Evolutionary conservation across 2,797 vertebrate genomes (phyloP), one percentile per base, ranked within the genome.

Genomic region (Karalla daura): DNA sequence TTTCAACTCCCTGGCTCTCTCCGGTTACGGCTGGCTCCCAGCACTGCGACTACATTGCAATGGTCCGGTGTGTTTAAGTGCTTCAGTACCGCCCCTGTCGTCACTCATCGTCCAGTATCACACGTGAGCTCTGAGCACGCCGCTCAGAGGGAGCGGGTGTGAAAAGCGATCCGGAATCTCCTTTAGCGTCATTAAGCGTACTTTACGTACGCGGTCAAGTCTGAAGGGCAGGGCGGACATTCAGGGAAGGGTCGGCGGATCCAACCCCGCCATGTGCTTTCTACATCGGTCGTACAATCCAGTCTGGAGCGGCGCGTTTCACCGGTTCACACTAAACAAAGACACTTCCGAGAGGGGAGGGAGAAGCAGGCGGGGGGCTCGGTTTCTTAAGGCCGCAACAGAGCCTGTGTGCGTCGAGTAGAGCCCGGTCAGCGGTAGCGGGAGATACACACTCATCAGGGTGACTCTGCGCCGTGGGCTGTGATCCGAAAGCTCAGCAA

Each of bases 301-400:
- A n/a, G 61, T 81, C 59, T 74, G 2, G 55, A 61, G 67, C 55
- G 0, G 25, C 3, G 27, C 63, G 70, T 70, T 73, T 67, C 60
- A 81, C 83, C 55, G 60, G 66, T 56, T 79, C 60, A 71, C 86
- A 87, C 83, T 89, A 91, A 87, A 91, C 88, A 90, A 89, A 91
- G 88, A 91, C 88, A 90, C 87, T 88, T 90, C 76, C 71, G 73
- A 80, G 78, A 81, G 64, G 58, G 60, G 66, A 76, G 70, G 67
- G 58, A 45, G 52, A 66, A 63, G 78, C 46, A 24, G 40, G 47
- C 74, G 63, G 56, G 69, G 58, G 70, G 83, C 81, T 83, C 83
- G 74, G 76, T 67, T n/a, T 81, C 47, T 12, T 77, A 83, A 81
- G 85, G 83, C 78, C 69, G 62, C 45, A 68, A 75, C 62, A 80